Evolutionary conservation across 2,888 invertebrate genomes (phyloP).

Genomic region (Malthinus seriepunctatus): DNA sequence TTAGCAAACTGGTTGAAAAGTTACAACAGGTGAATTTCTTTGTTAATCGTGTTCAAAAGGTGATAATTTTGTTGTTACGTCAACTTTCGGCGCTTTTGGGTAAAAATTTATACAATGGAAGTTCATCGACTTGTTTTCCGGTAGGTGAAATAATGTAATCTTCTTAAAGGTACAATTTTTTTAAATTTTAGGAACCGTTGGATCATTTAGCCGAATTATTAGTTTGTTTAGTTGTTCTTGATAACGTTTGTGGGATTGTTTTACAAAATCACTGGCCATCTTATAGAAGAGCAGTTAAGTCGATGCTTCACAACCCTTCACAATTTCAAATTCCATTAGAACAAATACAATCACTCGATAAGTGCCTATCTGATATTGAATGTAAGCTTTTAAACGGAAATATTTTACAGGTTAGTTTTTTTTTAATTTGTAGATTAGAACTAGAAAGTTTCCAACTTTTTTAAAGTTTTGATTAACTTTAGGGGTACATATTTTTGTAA

Average conservation of each 20-base stretch:
- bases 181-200: conserved; percentile 53
- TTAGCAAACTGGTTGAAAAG: conserved; percentile 62
- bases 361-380: conserved; percentile 72
- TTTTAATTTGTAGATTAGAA: too few species aligned
- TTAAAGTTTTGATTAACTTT: too few species aligned
- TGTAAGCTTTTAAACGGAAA: conserved; percentile 68
- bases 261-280: conserved; percentile 73
- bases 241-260: conserved; percentile 63
- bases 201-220: conserved; percentile 69
- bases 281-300: conserved; percentile 75
- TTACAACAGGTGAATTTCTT: conserved; percentile 70
- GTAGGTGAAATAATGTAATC: conserved; percentile 37
- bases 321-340: conserved; percentile 64
- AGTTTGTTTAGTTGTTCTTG: conserved; percentile 68
- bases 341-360: conserved; percentile 69
- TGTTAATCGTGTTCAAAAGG: conserved; percentile 70
- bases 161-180: not conserved
- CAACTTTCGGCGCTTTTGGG: conserved; percentile 75
- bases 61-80: conserved; percentile 70
- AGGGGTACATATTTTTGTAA: too few species aligned
- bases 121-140: conserved; percentile 46
- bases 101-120: conserved; percentile 51
- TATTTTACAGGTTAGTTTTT: conserved; percentile 65
- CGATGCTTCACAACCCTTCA: conserved; percentile 66
- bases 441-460: too few species aligned